These are phyloP conservation scores for Acanthopagrus latus DNA, from an alignment of 2,797 vertebrate species.

Conservation along the genomic window DNA sequence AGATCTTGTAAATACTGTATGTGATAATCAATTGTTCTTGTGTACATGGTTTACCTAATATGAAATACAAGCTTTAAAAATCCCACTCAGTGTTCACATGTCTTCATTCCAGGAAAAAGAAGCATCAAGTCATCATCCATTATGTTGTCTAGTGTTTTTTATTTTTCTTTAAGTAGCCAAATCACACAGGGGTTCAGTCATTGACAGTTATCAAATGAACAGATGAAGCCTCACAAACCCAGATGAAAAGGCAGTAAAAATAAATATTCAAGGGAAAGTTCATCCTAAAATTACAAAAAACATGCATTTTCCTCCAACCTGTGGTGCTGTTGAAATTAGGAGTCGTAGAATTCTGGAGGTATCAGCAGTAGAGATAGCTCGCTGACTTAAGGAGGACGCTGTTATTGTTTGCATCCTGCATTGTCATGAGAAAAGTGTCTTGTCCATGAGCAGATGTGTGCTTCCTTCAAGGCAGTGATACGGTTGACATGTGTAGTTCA, in stretches of 20 bases:
- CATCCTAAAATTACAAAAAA: no score
- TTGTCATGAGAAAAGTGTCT: no score
- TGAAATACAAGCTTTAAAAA: slow-evolving; percentile 20
- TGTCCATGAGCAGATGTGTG: no score
- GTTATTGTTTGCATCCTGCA: no score
- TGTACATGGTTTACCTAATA: slow-evolving; percentile 11
- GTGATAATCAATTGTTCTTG: slow-evolving; percentile 9
- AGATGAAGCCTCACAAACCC: slow-evolving; percentile 34
- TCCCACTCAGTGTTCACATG: not conserved
- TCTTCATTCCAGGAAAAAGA: not conserved
- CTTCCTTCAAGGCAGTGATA: no score
- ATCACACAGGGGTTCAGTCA: slow-evolving; percentile 48
- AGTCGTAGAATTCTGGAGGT: no score
- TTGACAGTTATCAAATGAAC: slow-evolving; percentile 35
- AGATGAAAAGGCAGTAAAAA: slow-evolving; percentile 23
- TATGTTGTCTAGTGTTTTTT: slow-evolving; percentile 33
- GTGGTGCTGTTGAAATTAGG: no score
- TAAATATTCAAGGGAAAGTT: not conserved
- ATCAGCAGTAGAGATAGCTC: no score
- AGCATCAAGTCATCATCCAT: not conserved
- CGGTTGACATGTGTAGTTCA: no score
- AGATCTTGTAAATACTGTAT: slow-evolving; percentile 38
- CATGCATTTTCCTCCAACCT: no score
- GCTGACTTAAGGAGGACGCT: no score
- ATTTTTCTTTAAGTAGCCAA: slow-evolving; percentile 41